These are phyloP conservation scores for Formica selysi DNA, from an alignment of 1,140 invertebrate species.

Conservation along the genomic window DNA sequence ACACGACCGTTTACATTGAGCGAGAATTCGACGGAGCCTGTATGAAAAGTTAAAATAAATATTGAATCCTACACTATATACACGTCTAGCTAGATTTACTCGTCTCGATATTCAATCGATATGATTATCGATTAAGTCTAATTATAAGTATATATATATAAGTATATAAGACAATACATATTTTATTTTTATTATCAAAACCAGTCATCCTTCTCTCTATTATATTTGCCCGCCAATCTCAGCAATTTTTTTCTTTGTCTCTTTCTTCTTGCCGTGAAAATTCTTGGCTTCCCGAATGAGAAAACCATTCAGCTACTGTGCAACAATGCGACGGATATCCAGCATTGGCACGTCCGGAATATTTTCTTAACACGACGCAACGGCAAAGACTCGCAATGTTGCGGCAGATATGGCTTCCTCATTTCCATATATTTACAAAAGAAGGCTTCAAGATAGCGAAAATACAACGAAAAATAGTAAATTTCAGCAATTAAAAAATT, in stretches of 20 bases:
- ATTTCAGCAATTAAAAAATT: conserved; percentile 15
- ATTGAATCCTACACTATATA: background rate
- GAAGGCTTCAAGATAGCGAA: background rate
- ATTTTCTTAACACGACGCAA: conserved; percentile 25
- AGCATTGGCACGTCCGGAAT: conserved; percentile 66
- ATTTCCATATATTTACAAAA: conserved; percentile 7
- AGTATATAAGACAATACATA: background rate
- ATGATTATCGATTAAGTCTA: background rate
- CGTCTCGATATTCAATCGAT: background rate
- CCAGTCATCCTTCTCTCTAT: background rate
- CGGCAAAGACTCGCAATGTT: background rate
- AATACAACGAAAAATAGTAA: background rate
- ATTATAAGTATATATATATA: background rate
- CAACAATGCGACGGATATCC: conserved; percentile 68
- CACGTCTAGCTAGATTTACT: conserved; percentile 6
- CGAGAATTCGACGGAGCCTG: background rate
- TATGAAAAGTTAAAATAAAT: conserved; percentile 28
- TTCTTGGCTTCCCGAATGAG: conserved; percentile 75
- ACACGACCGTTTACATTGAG: conserved; percentile 22
- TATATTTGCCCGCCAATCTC: background rate
- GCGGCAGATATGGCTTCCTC: conserved; percentile 19
- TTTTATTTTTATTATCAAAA: background rate
- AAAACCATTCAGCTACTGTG: conserved; percentile 67
- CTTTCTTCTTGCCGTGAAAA: conserved; percentile 5
- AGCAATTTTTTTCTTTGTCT: conserved; percentile 1